phyloP scores from a whole-genome alignment of 2,888 invertebrate species.

The Tuta absoluta region DNA sequence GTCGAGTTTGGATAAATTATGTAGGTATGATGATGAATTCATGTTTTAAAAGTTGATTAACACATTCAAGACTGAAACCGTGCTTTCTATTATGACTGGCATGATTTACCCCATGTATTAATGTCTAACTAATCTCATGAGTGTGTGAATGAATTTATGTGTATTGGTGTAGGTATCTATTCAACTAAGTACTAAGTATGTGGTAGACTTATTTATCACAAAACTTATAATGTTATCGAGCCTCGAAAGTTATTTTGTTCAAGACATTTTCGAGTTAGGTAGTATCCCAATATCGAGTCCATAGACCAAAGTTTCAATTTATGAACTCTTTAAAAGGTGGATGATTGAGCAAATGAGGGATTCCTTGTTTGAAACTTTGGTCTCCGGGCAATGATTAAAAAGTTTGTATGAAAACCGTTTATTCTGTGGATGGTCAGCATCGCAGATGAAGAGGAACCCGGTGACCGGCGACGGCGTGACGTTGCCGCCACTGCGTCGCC shows the following conservation, averaged over 20 bases:
- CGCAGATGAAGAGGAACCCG: slow-evolving; percentile 81
- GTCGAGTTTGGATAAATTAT: background rate
- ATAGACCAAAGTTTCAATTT: slow-evolving; percentile 2
- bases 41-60: background rate
- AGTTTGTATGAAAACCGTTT: slow-evolving; percentile 71
- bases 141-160: too few species aligned
- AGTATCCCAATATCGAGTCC: background rate
- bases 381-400: slow-evolving; percentile 33
- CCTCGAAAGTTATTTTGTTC: background rate
- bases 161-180: too few species aligned
- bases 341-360: background rate
- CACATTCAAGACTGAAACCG: slow-evolving; percentile 24
- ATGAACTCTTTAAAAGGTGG: background rate
- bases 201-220: too few species aligned
- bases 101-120: slow-evolving; percentile 35
- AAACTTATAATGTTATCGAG: too few species aligned
- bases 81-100: slow-evolving; percentile 49
- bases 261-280: background rate
- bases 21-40: background rate
- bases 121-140: background rate
- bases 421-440: slow-evolving; percentile 77
- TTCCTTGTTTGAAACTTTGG: slow-evolving; percentile 29
- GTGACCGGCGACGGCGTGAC: slow-evolving; percentile 83
- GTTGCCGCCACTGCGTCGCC: slow-evolving; percentile 76
- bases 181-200: too few species aligned